A percentile compares a stretch with the other conserved stretches of the same genome.
Conservation (phyloP, 1,140 invertebrate genomes). For the Drosophila aff. region DNA sequence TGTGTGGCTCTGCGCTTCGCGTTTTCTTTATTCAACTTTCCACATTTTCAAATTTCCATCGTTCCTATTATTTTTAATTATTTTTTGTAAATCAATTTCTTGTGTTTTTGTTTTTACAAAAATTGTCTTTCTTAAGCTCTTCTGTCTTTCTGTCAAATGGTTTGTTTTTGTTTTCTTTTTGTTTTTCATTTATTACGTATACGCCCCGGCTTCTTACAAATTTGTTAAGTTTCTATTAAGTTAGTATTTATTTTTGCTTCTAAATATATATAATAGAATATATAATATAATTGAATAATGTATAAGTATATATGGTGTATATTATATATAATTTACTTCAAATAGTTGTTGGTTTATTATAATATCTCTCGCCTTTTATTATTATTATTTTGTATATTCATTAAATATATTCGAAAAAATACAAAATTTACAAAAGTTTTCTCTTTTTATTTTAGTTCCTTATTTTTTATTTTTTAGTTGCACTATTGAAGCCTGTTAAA, state of each 20-base stretch:
- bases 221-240: constrained; percentile 41
- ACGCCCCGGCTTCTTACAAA: constrained; percentile 34
- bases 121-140: constrained; percentile 40
- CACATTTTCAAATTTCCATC: constrained; percentile 16
- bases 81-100: no score
- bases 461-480: constrained; percentile 16
- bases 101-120: constrained; percentile 20
- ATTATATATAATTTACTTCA: constrained; percentile 25
- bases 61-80: not conserved
- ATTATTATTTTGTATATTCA: constrained; percentile 19
- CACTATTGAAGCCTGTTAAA: constrained; percentile 50
- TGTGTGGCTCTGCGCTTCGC: constrained; percentile 29
- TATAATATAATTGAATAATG: constrained; percentile 36
- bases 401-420: constrained; percentile 55
- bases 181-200: constrained; percentile 30
- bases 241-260: constrained; percentile 16
- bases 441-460: not conserved
- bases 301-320: constrained; percentile 37
- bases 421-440: constrained; percentile 52
- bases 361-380: not conserved
- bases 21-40: constrained; percentile 38
- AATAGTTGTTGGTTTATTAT: constrained; percentile 19
- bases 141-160: constrained; percentile 8
- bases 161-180: not conserved
- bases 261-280: constrained; percentile 18